Base-by-base conservation (phyloP, 2,113 vertebrate species). In the Poicephalus gulielmi region DNA sequence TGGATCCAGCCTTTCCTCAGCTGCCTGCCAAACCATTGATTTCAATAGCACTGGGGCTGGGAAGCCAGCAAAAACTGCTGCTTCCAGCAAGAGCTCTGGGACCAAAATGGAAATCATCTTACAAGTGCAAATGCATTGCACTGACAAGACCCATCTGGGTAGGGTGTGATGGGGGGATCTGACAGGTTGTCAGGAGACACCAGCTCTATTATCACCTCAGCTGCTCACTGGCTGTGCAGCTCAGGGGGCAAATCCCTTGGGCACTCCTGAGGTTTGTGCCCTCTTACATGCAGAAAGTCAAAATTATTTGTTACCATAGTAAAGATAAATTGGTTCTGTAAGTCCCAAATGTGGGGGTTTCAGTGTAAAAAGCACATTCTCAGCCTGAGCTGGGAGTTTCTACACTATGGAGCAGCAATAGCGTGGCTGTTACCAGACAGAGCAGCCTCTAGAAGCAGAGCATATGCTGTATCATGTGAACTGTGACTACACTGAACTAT, bases 141-240 rank as follows among this genome's bases (percentile, higher is more conserved):
- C 8, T 92, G 90, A 94, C 83, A 89, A n/a, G 80, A 75, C 59
- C 95, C 89, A 95, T 94, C 91, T 96, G 94, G 84, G 67, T 35
- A 33, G 77, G 94, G 81, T 43, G 70, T 11, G 37, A 71, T 33
- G 47, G 67, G 81, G 31, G 83, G 62, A 75, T 62, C 79, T 86
- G 80, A 90, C 23, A 0, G 66, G 33, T 60, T 96, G 91, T 89
- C 96, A 94, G 77, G 77, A 94, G 83, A 44, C 62, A 66, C 57
- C n/a, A 1, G 68, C 66, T 93, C 68, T 5, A 0, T 95, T 95
- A 86, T 68, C 91, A 60, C 68, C 74, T 87, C 28, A 1, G 28
- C 71, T 91, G 94, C 86, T 82, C 4, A 67, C 37, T 90, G 83
- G 89, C 44, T 62, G 31, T 0, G 57, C 64, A n/a, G 43, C 74